Percentiles rank a stretch among this genome's conserved stretches.
phyloP scores from a whole-genome alignment of 2,888 invertebrate genomes.

The Xestia sexstrigata region DNA sequence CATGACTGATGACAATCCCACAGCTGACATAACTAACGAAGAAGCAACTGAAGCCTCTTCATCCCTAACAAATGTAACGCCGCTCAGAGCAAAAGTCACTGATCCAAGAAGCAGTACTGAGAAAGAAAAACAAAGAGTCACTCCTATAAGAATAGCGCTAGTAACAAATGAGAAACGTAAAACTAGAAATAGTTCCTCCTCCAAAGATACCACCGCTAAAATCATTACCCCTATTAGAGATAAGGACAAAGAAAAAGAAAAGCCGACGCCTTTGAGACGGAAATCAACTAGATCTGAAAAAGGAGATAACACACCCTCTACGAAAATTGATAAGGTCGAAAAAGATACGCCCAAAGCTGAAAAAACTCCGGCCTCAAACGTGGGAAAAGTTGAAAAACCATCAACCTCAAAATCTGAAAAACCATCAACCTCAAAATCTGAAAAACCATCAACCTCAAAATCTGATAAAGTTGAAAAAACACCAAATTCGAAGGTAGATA shows the following conservation, averaged over 20 bases:
- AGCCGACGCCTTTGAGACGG: constrained; percentile 48
- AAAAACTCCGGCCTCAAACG: constrained; percentile 17
- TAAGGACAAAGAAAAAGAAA: constrained; percentile 57
- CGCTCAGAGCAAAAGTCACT: constrained; percentile 58
- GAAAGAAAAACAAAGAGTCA: constrained; percentile 69
- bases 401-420: constrained; percentile 19
- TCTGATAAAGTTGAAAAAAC: constrained; percentile 34
- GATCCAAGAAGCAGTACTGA: constrained; percentile 66
- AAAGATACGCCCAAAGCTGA: constrained; percentile 18
- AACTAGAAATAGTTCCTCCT: constrained; percentile 65
- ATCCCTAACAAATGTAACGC: constrained; percentile 40
- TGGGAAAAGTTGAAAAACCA: constrained; percentile 41
- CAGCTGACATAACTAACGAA: constrained; percentile 52
- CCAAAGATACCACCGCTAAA: constrained; percentile 60
- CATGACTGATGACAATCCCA: constrained; percentile 49
- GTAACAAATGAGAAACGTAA: constrained; percentile 71
- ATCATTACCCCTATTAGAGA: constrained; percentile 60
- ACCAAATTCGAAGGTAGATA: constrained; percentile 24
- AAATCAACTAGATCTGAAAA: constrained; percentile 64
- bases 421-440: constrained; percentile 15
- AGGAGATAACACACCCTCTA: constrained; percentile 30
- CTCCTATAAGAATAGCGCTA: constrained; percentile 75
- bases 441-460: constrained; percentile 35
- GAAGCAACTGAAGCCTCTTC: constrained; percentile 19
- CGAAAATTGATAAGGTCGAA: constrained; percentile 23